Evolutionary conservation across 2,888 invertebrate species (phyloP).

Genomic region (Acronicta psi): DNA sequence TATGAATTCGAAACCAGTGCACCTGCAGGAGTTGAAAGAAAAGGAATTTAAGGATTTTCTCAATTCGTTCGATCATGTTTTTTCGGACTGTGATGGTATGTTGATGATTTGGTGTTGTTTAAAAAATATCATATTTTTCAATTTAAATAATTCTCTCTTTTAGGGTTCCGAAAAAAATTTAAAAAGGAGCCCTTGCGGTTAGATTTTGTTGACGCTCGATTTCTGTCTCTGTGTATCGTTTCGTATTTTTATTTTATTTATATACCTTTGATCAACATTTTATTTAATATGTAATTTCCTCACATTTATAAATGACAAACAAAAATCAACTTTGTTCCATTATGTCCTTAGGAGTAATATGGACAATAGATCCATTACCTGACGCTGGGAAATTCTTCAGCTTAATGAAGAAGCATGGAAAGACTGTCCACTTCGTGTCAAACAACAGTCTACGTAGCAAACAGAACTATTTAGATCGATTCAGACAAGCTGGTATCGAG

Average conservation of each 20-base stretch:
- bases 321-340: no score
- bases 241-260: no score
- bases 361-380: constrained; percentile 73
- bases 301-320: no score
- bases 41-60: constrained; percentile 85
- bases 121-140: no score
- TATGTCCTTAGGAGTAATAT: constrained; percentile 86
- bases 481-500: constrained; percentile 71
- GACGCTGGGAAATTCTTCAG: constrained; percentile 82
- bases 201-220: no score
- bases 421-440: constrained; percentile 85
- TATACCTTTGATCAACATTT: no score
- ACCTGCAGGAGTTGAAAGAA: constrained; percentile 78
- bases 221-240: no score
- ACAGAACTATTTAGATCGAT: constrained; percentile 72
- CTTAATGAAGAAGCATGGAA: constrained; percentile 82
- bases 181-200: no score
- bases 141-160: no score
- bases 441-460: constrained; percentile 82
- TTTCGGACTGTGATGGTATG: constrained; percentile 94
- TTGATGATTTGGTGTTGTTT: no score
- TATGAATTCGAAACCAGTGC: constrained; percentile 67
- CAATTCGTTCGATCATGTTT: constrained; percentile 91
- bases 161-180: no score
- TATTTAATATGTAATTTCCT: no score